Evolutionary conservation across 2,888 invertebrate genomes (phyloP), one percentile per base, ranked within the genome.

Genomic region (Tipula unca): DNA sequence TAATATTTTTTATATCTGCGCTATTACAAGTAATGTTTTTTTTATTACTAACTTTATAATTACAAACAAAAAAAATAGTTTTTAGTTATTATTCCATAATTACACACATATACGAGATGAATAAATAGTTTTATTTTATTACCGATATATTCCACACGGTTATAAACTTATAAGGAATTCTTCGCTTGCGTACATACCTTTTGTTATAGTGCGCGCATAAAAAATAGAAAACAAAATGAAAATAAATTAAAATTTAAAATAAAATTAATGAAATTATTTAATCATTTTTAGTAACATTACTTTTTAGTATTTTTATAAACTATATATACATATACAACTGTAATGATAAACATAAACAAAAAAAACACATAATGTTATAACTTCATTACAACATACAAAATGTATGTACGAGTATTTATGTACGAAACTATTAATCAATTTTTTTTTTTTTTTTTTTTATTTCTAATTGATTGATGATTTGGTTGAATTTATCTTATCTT

Each of bases 391-490:
- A 25, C 14, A 54, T 54, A n/a, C n/a, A n/a, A n/a, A n/a, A n/a
- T 54, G 20, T 25, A 3, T 17, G n/a, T 48, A 48, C 42, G 0
- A 54, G 48, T 48, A 69, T 25, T n/a, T n/a, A 1, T 69, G 25
- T 69, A 69, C 69, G n/a, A 25, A 69, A 69, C 69, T 69, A 69
- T 69, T 69, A 69, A 69, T 69, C 69, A 69, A 69, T 25, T 25
- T 69, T 25, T 48, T 48, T 17, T 48, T 48, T 48, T 17, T 48
- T 17, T 48, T 48, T 48, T 69, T 69, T 69, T 10, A 69, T 69
- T 69, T 69, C 69, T 69, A 69, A 69, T 69, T 69, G 69, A 69
- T 69, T 69, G 69, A 69, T 69, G 69, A 69, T 69, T 69, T 69
- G 25, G 69, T 13, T 25, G 25, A 69, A 69, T 69, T 69, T 69